Evolutionary conservation across 2,797 vertebrate genomes (phyloP), one percentile per base, ranked within the genome.

Genomic region (Poeciliopsis gracilis): DNA sequence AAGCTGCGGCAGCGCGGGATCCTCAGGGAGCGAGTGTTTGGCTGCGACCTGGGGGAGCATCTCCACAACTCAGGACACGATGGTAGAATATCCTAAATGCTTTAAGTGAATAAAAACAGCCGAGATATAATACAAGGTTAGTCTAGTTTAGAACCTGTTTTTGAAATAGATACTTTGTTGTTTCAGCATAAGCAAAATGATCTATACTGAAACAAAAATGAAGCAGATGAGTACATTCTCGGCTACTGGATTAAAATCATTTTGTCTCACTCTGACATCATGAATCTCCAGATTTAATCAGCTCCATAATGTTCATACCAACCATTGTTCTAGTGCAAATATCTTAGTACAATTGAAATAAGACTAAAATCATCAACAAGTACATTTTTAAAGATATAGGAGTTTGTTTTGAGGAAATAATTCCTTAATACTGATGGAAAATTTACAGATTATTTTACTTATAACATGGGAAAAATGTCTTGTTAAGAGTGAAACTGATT

Each of bases 31-130:
- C 94, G 98, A 47, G 98, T 99, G 82, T 99, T 99, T 20, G 97
- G 98, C 84, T 99, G 98, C 83, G 98, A 99, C 95, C 95, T 99
- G 43, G 98, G 98, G 57, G 98, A 99, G 82, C 97, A 99, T 87
- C 97, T 99, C 57, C 97, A 99, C 84, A 99, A 99, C 95, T 99
- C 97, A 0, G 97, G 96, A 86, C 96, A 98, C 78, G 97, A 99
- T 1, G 97, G 98, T 93, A 75, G 69, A 77, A 77, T 45, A 77
- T 43, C 77, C 15, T 38, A 46, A 72, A 59, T 15, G 3, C 41
- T 72, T 30, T 71, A 23, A 38, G 25, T 73, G 30, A 75, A 0
- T 16, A 0, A 53, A 49, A 77, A 47, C 72, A 57, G 28, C 63
- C 67, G 1, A 23, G 8, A 73, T 15, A 23, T 47, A 25, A 59